Base-by-base conservation (phyloP, 2,888 invertebrate genomes). In the Thera britannica region DNA sequence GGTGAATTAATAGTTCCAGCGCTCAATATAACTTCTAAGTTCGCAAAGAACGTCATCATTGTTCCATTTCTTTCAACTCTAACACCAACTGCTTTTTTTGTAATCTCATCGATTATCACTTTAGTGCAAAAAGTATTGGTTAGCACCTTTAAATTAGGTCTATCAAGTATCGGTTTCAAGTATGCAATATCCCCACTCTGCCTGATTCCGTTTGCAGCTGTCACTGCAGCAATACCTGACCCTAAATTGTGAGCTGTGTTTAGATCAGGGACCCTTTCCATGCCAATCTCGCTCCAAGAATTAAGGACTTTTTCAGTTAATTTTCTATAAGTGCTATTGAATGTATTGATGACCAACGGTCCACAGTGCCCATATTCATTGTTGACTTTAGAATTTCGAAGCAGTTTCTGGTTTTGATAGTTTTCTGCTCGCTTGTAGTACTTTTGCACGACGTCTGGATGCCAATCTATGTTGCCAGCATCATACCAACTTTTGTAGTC, bases 401-500 rank as follows among this genome's bases (percentile, higher is more conserved):
- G 65, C 8, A 82, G 68, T 1, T 77, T 12, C 68, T 72, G 34
- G 51, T 85, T 78, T 72, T 90, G 86, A 11, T 87, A 77, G 70
- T 89, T 92, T 83, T 95, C 94, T 0, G 90, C 88, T 75, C 95
- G 95, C 36, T 88, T 90, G 12, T 89, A 94, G 72, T 94, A 95
- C 4, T 88, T 75, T 0, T 83, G 71, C 2, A 94, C 92, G n/a
- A 93, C 88, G 49, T 93, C 78, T 74, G 94, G 94, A 58, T 75
- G 72, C 95, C 96, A 96, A 6, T 94, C 94, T 0, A 76, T 56
- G 65, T 95, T 95, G 2, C 95, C 95, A 11, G 83, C 79, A 0
- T 85, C 77, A 9, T 87, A 88, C 95, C 96, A 96, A 36, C 79
- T 79, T 67, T 94, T 84, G 72, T 90, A 96, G 75, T 95, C 95